Percentiles rank a stretch among this genome's conserved stretches.
These are phyloP conservation scores for Pedionomus torquatus DNA, from an alignment of 2,113 vertebrate species.

Conservation along the genomic window DNA sequence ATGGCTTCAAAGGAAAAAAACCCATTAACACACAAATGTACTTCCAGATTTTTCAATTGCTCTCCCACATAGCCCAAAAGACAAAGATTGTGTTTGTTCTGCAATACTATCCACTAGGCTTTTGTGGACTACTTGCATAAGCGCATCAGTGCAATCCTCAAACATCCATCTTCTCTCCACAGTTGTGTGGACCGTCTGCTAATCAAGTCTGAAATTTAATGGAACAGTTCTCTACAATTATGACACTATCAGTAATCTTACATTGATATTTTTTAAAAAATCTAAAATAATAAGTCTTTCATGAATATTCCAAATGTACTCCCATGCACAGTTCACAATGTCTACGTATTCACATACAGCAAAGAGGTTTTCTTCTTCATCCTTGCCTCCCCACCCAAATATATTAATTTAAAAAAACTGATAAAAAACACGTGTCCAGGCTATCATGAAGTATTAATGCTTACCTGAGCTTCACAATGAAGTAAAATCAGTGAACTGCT, in stretches of 20 bases:
- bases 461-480: not conserved
- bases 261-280: not conserved
- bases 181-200: not conserved
- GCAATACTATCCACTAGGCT: not conserved
- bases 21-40: not conserved
- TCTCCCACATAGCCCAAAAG: not conserved
- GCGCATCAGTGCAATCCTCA: not conserved
- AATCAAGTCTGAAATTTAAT: not conserved
- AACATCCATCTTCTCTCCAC: not conserved
- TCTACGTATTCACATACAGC: not conserved
- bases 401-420: not conserved
- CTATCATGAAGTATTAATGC: not conserved
- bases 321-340: not conserved
- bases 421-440: not conserved
- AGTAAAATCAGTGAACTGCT: not conserved
- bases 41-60: not conserved
- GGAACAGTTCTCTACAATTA: not conserved
- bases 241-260: not conserved
- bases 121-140: not conserved
- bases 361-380: not conserved
- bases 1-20: not conserved
- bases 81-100: not conserved
- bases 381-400: not conserved
- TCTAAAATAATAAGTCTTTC: not conserved
- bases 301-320: not conserved